Percentiles rank a stretch among this genome's conserved stretches.
phyloP scores from a whole-genome alignment of 1,140 invertebrate species.

The Platyura marginata region DNA sequence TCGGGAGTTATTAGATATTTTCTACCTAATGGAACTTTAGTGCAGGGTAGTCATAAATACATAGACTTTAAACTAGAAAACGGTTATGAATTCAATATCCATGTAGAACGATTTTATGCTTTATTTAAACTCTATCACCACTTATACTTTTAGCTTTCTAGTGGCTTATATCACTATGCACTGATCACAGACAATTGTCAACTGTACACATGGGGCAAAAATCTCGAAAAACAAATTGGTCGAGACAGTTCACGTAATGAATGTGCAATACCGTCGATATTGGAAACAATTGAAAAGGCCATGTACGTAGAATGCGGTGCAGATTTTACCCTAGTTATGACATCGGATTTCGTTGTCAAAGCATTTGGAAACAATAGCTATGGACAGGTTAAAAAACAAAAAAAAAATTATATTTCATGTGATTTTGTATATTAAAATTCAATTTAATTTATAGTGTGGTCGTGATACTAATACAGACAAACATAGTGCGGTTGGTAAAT shows the following conservation, averaged over 20 bases:
- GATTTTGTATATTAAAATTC: background rate
- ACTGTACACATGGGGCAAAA: slow-evolving; percentile 45
- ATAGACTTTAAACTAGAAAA: no score
- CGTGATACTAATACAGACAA: slow-evolving; percentile 17
- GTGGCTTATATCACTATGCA: slow-evolving; percentile 41
- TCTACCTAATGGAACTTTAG: no score
- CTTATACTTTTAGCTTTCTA: slow-evolving; percentile 25
- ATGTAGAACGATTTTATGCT: background rate
- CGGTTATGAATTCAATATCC: no score
- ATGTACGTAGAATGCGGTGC: slow-evolving; percentile 33
- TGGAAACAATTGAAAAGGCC: slow-evolving; percentile 19
- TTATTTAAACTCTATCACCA: background rate
- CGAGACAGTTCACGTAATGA: slow-evolving; percentile 30
- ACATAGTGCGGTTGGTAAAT: slow-evolving; percentile 14
- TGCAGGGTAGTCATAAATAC: no score
- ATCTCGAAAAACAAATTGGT: slow-evolving; percentile 47
- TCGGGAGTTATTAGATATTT: no score
- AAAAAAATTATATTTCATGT: background rate
- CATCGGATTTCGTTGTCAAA: slow-evolving; percentile 31
- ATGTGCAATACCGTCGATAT: slow-evolving; percentile 19
- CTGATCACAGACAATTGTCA: slow-evolving; percentile 36
- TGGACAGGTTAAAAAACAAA: slow-evolving; percentile 33
- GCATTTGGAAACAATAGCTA: slow-evolving; percentile 42
- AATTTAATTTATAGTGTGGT: slow-evolving; percentile 11
- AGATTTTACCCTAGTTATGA: slow-evolving; percentile 38